Evolutionary conservation across 2,888 invertebrate species (phyloP).

Genomic region (Sarcophaga caerulescens): DNA sequence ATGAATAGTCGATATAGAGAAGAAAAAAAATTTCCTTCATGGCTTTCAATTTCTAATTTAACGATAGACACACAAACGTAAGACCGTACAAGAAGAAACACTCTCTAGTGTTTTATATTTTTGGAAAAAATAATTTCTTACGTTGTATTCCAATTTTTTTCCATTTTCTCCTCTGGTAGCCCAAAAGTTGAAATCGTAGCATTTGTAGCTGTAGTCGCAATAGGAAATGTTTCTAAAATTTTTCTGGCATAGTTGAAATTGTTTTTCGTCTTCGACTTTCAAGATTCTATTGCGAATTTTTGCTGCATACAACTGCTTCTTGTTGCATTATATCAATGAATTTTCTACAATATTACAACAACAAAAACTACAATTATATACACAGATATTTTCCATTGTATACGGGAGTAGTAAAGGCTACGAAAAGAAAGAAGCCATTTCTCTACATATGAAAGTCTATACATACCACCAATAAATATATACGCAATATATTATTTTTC

Average conservation of each 20-base stretch:
- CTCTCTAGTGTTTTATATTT: conserved; percentile 51
- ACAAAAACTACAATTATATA: neutral
- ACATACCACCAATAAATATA: neutral
- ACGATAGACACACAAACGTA: neutral
- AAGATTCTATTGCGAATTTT: neutral
- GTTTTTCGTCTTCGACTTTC: conserved; percentile 8
- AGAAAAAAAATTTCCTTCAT: conserved; percentile 15
- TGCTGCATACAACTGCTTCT: conserved; percentile 47
- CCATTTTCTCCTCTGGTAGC: neutral
- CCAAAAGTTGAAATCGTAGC: neutral
- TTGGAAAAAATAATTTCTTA: conserved; percentile 18
- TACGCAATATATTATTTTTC: neutral
- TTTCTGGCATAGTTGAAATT: conserved; percentile 58
- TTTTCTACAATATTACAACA: conserved; percentile 49
- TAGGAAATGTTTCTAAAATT: conserved; percentile 47
- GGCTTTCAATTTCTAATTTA: conserved; percentile 12
- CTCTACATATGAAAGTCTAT: neutral
- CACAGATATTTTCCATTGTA: neutral
- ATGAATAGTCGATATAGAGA: conserved; percentile 12
- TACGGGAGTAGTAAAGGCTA: neutral
- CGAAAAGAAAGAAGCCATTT: neutral
- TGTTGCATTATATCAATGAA: conserved; percentile 56
- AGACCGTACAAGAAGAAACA: conserved; percentile 3
- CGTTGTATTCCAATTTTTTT: conserved; percentile 21
- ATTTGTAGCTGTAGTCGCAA: neutral